Conservation (phyloP, 2,888 invertebrate species). For the Brachypalpus laphriformis region DNA sequence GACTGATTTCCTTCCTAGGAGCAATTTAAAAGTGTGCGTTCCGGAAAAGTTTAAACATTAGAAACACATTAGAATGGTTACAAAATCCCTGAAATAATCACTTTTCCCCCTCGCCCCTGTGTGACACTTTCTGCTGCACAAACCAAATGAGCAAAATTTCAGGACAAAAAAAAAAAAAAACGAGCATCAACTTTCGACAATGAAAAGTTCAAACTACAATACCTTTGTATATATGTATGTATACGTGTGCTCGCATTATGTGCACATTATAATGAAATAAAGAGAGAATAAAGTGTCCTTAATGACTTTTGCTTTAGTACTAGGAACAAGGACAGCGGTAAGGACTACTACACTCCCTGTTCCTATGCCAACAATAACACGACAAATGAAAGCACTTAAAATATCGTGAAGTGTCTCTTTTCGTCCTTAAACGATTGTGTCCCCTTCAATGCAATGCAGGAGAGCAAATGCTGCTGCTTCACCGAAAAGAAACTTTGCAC, state of each 20-base stretch:
- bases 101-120: not conserved
- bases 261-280: constrained; percentile 68
- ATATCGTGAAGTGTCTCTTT: constrained; percentile 73
- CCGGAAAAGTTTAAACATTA: constrained; percentile 18
- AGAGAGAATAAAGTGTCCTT: constrained; percentile 69
- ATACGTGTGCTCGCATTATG: constrained; percentile 27
- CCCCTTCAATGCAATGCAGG: constrained; percentile 49
- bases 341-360: constrained; percentile 12
- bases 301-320: constrained; percentile 70
- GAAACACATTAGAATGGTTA: constrained; percentile 22
- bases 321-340: constrained; percentile 54
- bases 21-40: not conserved
- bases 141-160: constrained; percentile 47
- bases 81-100: constrained; percentile 30
- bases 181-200: constrained; percentile 41
- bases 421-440: constrained; percentile 72
- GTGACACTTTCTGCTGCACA: not conserved
- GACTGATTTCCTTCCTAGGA: not conserved
- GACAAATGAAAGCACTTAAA: constrained; percentile 72
- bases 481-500: constrained; percentile 48
- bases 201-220: constrained; percentile 60
- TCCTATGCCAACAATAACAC: not conserved
- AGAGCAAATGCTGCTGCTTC: constrained; percentile 49
- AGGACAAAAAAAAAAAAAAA: not conserved
- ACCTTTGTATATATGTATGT: not conserved